Percentiles rank a stretch among this genome's conserved stretches.
Conservation (phyloP, 1,140 invertebrate species). For the Reticulitermes speratus region DNA sequence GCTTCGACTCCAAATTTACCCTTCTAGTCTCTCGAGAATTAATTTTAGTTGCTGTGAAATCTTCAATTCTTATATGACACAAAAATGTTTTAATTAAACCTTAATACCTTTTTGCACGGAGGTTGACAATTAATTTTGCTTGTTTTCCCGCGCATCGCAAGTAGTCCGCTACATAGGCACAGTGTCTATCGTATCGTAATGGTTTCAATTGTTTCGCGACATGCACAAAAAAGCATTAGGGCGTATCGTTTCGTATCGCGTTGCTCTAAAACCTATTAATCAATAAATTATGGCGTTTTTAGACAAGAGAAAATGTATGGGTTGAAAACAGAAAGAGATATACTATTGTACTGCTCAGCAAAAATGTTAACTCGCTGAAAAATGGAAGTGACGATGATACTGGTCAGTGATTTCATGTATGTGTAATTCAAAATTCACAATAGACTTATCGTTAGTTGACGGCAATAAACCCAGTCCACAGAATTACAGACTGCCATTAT, state of each 20-base stretch:
- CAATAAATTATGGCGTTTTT: slow-evolving; percentile 28
- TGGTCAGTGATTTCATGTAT: not conserved
- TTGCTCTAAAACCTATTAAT: not conserved
- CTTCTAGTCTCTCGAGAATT: too few species aligned
- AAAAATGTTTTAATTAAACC: too few species aligned
- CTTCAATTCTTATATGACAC: too few species aligned
- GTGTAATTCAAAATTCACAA: not conserved
- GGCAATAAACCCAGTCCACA: not conserved
- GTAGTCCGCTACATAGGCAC: not conserved
- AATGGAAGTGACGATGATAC: not conserved
- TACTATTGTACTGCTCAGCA: not conserved
- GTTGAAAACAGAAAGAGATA: not conserved
- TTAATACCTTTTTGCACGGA: too few species aligned
- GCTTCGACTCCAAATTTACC: too few species aligned
- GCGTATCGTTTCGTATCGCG: slow-evolving; percentile 23
- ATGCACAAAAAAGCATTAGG: slow-evolving; percentile 26
- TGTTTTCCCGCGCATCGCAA: not conserved
- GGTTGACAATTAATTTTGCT: not conserved
- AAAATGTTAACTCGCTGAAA: slow-evolving; percentile 13
- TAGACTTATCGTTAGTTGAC: not conserved
- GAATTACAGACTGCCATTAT: not conserved
- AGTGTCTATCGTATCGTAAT: slow-evolving; percentile 24
- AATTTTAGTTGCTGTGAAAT: too few species aligned
- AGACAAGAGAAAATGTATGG: not conserved
- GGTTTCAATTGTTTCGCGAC: slow-evolving; percentile 29